Base-by-base conservation (phyloP, 2,797 vertebrate species). In the Thaleichthys pacificus region DNA sequence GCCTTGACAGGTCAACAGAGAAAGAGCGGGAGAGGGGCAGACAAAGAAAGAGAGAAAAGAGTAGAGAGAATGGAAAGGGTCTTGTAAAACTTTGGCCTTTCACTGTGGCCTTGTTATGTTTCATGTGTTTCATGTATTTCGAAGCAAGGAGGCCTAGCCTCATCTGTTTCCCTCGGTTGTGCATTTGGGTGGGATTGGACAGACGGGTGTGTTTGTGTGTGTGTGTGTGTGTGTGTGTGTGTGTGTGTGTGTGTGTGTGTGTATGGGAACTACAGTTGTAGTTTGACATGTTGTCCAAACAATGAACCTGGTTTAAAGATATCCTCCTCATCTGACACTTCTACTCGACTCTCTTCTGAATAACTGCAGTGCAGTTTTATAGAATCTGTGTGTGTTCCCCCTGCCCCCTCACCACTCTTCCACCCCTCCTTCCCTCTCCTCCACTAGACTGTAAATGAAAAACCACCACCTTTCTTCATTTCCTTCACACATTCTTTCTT, bases 61-160 rank as follows among this genome's bases (percentile, higher is more conserved):
- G 32, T 11, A 32, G 15, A 22, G 79, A 32, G 61, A 84, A 47
- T 47, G 2, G 66, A 42, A 5, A 0, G 11, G 74, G 80, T 77
- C 89, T 88, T 84, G 82, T 92, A 85, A 92, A 91, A 85, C 5
- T 28, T 66, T 76, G 28, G 76, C 71, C 42, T 56, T 19, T 78
- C 79, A 80, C 84, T 80, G 78, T 47, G 47, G 85, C 81, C 78
- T 82, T n/a, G 61, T 76, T 77, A 82, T 4, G 63, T 85, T 88
- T 90, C 88, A 89, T 57, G 70, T 80, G 85, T 81, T 76, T 88
- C 86, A 88, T 70, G 78, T 92, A 88, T 88, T 89, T 82, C 74
- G 77, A 42, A 35, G 78, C 85, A 84, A 80, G 87, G 87, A 91
- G 88, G 86, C 85, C 88, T 85, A 11, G 71, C 51, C 21, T 32